Base-by-base conservation (phyloP, 2,888 invertebrate species). In the Caenorhabditis panamensis region DNA sequence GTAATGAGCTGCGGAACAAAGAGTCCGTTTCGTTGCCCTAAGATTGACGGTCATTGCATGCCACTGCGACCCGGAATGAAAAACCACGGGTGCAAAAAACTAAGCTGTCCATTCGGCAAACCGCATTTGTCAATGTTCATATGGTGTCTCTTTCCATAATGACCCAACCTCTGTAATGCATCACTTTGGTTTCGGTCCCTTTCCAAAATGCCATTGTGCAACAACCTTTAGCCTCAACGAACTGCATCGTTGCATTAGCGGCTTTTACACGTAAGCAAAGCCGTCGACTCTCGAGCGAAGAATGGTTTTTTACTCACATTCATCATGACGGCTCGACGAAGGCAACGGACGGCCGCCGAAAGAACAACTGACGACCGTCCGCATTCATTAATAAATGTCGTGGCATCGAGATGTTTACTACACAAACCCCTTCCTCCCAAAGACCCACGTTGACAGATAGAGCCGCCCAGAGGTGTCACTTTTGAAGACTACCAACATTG, bases 371-470 rank as follows among this genome's bases (percentile, higher is more conserved):
- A 66, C 75, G 61, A 66, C 53, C 56, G 75, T 75, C 75, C 66
- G 61, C 75, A 61, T 75, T 75, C 75, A 75, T 75, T 75, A 75
- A 75, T 75, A 66, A 75, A 75, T 61, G 66, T 75, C 66, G 75
- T 75, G 75, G 66, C 75, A 75, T 75, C 49, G 75, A 8, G 66
- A 66, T 75, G 75, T 75, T 75, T 75, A 75, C 75, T 75, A 75
- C 75, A 67, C 66, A 53, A 54, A 59, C 28, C 41, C 31, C 58
- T 66, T 59, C 8, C 37, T 47, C 44, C 47, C 47, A 20, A 18
- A 20, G 44, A 28, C 37, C 44, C 61, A 20, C 47, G 64, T 72
- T 66, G 66, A 66, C 66, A 75, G 61, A 75, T 49, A 64, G 37
- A 66, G 47, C 64, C 61, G 58, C 75, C 66, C 66, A n/a, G 16